Evolutionary conservation across 2,113 vertebrate species (phyloP), one percentile per base, ranked within the genome.

Genomic region (Meleagris gallopavo): DNA sequence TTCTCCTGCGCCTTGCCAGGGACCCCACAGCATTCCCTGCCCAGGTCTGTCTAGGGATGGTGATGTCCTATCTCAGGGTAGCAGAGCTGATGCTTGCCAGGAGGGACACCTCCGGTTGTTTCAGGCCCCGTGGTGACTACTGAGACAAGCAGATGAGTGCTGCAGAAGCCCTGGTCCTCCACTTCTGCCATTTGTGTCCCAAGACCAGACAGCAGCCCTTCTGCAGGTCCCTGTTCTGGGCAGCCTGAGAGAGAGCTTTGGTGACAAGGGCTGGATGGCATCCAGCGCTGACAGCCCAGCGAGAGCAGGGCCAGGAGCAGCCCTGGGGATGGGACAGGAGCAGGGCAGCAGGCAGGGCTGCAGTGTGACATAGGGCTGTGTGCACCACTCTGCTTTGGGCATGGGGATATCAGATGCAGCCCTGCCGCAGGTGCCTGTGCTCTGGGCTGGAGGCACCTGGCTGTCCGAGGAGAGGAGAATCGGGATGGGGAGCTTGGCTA

Each of bases 31-130:
- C 55, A 34, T 6, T 85, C n/a, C 36, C 58, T 62, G 70, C 2
- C 0, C 3, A 61, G 32, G 0, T 71, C 64, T 86, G 19, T 60
- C 36, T 67, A 14, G 54, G 45, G 20, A 54, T 16, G 2, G 3
- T 17, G 54, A 74, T 0, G 7, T 27, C 9, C 61, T 1, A 0
- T 0, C 61, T 8, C 25, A 17, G 20, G 41, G 13, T 30, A 66
- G 45, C 48, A 73, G 54, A 89, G 36, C 48, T 76, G 48, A 73
- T 85, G 71, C 18, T 3, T 89, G 62, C 20, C 40, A 34, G 14
- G 1, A 52, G 3, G 13, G 11, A 8, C 3, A 16, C 62, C 45
- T 30, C 30, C 10, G 0, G 0, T 1, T 1, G 3, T 4, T 69
- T 30, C 40, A 6, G 7, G 11, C 43, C 25, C 69, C 64, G 30